phyloP scores from a whole-genome alignment of 37 sponge, comb jelly and placozoan genomes.

The Bolinopsis microptera region DNA sequence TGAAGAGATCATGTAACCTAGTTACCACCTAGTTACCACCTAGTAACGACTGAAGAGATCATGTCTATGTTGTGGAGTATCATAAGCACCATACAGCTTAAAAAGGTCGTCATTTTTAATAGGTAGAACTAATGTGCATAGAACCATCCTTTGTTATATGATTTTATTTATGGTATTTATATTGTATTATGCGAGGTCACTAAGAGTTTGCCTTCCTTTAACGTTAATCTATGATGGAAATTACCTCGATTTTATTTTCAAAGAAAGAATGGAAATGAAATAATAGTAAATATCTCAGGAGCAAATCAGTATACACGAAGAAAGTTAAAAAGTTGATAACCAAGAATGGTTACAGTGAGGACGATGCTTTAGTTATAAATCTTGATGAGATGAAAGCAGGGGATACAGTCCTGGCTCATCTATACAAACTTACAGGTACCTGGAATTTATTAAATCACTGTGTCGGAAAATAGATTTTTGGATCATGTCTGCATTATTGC shows the following conservation, averaged over 20 bases:
- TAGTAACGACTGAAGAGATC: too few species aligned
- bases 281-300: neutral
- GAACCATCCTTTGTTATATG: too few species aligned
- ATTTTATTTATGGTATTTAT: too few species aligned
- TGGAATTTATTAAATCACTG: neutral
- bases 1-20: too few species aligned
- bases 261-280: neutral
- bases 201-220: too few species aligned
- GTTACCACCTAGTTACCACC: too few species aligned
- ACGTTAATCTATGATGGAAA: too few species aligned
- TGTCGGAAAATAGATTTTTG: too few species aligned
- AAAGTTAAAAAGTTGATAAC: constrained; percentile 12
- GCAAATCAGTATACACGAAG: constrained; percentile 19
- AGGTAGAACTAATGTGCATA: neutral
- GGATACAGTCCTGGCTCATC: neutral
- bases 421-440: constrained; percentile 1
- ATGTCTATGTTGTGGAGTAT: constrained; percentile 32
- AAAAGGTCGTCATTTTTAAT: constrained; percentile 10
- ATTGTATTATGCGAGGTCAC: too few species aligned
- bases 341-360: neutral
- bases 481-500: too few species aligned
- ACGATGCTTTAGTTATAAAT: constrained; percentile 1
- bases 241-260: too few species aligned
- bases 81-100: constrained; percentile 11
- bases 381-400: constrained; percentile 24